Percentiles rank a stretch among this genome's conserved stretches.
These are phyloP conservation scores for Limonius californicus DNA, from an alignment of 1,140 invertebrate genomes.

Conservation along the genomic window DNA sequence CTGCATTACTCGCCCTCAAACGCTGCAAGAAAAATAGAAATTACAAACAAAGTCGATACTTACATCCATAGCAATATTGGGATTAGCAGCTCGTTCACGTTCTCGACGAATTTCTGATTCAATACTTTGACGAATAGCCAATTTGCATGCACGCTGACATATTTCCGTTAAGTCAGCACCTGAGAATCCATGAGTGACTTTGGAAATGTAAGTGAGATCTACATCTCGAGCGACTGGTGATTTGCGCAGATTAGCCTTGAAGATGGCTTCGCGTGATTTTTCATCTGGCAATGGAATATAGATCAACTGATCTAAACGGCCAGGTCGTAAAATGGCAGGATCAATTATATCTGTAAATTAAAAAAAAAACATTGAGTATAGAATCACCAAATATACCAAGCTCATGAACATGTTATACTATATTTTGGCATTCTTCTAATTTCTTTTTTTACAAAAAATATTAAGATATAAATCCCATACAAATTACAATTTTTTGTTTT, in stretches of 20 bases:
- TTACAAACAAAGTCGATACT: too few relatives aligned
- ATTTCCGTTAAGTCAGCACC: constrained; percentile 99
- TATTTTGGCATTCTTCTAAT: too few relatives aligned
- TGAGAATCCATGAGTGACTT: constrained; percentile 95
- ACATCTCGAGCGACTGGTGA: constrained; percentile 96
- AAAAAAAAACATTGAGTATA: not conserved
- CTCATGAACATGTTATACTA: too few relatives aligned
- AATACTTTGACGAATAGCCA: constrained; percentile 97
- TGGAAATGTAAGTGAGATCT: constrained; percentile 91
- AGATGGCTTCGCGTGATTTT: constrained; percentile 92
- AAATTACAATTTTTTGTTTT: too few relatives aligned
- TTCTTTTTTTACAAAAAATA: too few relatives aligned
- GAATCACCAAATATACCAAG: constrained; percentile 29
- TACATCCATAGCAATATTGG: constrained; percentile 77
- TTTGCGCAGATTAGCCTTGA: constrained; percentile 94
- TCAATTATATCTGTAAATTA: constrained; percentile 93
- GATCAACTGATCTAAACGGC: constrained; percentile 97
- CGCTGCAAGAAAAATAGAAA: too few relatives aligned
- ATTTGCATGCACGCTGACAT: constrained; percentile 98
- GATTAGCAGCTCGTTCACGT: constrained; percentile 76
- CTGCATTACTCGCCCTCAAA: too few relatives aligned
- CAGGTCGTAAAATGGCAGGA: constrained; percentile 96
- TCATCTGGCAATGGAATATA: constrained; percentile 99
- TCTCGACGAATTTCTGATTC: constrained; percentile 92
- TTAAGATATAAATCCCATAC: too few relatives aligned